Evolutionary conservation across 1,140 invertebrate genomes (phyloP).

Genomic region (Zaprionus ornatus): DNA sequence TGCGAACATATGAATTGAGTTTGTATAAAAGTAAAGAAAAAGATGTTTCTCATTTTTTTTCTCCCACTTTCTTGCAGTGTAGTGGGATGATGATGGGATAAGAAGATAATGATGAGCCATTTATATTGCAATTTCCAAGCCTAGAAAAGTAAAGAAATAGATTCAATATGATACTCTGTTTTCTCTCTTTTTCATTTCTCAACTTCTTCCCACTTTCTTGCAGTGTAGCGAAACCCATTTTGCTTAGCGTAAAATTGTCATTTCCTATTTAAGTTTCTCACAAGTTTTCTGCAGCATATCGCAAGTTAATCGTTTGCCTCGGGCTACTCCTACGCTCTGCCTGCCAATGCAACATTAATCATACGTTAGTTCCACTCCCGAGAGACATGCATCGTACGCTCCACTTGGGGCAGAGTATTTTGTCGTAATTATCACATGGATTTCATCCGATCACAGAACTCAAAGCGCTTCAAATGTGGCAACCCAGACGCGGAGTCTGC

Average conservation of each 20-base stretch:
- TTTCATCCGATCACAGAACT: conserved; percentile 40
- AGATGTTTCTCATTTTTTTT: no score
- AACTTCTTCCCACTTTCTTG: background rate
- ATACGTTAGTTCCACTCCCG: conserved; percentile 5
- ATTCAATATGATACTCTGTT: no score
- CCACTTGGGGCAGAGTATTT: conserved; percentile 4
- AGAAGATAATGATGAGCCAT: no score
- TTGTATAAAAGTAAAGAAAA: no score
- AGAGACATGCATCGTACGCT: background rate
- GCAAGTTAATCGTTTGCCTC: background rate
- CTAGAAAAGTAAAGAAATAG: no score
- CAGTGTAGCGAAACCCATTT: background rate
- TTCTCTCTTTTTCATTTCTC: no score
- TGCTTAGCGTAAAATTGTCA: conserved; percentile 8
- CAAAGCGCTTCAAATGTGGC: conserved; percentile 47
- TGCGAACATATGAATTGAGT: no score
- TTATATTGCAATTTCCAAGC: no score
- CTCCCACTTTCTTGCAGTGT: no score
- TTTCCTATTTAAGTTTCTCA: conserved; percentile 21
- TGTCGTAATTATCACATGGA: conserved; percentile 49
- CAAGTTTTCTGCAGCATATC: background rate
- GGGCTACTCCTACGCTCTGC: conserved; percentile 10
- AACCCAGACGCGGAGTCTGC: conserved; percentile 56
- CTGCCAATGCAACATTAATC: conserved; percentile 33
- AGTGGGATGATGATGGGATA: no score